These are phyloP conservation scores for Zalophus californianus DNA, from an alignment of 2,797 vertebrate species.

Conservation along the genomic window DNA sequence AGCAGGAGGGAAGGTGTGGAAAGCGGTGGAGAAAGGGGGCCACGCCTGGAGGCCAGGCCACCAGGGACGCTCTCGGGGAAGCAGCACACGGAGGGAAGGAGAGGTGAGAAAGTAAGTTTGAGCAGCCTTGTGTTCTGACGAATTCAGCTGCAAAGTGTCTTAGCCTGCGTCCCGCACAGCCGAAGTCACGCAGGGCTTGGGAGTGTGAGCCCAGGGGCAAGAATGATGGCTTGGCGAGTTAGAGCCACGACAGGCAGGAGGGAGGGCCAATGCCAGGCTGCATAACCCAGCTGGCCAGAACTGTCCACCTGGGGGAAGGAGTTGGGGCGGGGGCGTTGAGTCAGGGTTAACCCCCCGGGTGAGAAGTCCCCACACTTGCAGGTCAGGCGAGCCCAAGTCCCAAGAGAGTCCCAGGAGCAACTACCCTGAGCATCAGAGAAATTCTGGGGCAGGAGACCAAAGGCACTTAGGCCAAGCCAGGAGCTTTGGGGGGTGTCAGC, in stretches of 20 bases:
- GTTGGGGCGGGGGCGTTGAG: not conserved
- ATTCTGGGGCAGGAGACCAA: too few species aligned
- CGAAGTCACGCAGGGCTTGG: not conserved
- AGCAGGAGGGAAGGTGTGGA: not conserved
- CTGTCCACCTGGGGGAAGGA: not conserved
- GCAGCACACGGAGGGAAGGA: not conserved
- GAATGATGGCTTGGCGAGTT: fast-evolving
- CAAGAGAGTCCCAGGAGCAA: not conserved
- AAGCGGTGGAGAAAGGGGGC: not conserved
- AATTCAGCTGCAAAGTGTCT: not conserved
- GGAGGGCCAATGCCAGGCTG: not conserved
- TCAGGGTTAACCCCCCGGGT: fast-evolving
- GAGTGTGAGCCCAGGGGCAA: too few species aligned
- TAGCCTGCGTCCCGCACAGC: too few species aligned
- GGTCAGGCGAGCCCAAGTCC: not conserved
- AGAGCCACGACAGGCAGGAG: not conserved
- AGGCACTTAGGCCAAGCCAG: not conserved
- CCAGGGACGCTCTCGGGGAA: not conserved
- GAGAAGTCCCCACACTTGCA: not conserved
- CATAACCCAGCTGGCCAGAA: not conserved
- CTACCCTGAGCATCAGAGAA: not conserved
- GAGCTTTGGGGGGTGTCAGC: not conserved
- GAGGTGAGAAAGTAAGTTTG: not conserved
- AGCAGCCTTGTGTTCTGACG: not conserved
- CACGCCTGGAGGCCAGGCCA: fast-evolving